Evolutionary conservation across 2,113 vertebrate species (phyloP).

Genomic region (Choloepus hoffmanni): DNA sequence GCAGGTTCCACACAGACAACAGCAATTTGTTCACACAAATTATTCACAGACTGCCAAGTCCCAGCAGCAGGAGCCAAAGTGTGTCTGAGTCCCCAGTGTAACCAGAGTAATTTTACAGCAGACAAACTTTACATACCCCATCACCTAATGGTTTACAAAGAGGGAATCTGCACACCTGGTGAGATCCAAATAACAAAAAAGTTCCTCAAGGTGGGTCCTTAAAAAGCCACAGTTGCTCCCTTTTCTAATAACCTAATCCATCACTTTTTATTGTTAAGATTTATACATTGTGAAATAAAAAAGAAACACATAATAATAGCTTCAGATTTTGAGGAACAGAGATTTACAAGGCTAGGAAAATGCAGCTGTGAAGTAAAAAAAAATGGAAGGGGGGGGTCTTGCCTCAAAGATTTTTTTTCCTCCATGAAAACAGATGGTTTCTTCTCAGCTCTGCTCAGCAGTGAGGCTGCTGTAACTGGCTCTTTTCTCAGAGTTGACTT

Average conservation of each 20-base stretch:
- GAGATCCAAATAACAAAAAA: not conserved
- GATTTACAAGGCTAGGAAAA: slow-evolving; percentile 46
- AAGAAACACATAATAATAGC: not conserved
- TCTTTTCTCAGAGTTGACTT: slow-evolving; percentile 73
- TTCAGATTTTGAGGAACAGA: slow-evolving; percentile 60
- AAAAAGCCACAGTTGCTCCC: slow-evolving; percentile 31
- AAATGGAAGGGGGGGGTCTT: not conserved
- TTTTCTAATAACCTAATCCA: slow-evolving; percentile 65
- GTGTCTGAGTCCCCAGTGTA: not conserved
- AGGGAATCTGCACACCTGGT: slow-evolving; percentile 16
- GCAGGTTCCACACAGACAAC: not conserved
- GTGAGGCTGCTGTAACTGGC: slow-evolving; percentile 68
- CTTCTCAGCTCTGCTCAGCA: slow-evolving; percentile 57
- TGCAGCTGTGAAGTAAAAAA: not conserved
- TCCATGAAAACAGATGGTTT: slow-evolving; percentile 64
- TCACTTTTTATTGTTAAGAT: slow-evolving; percentile 65
- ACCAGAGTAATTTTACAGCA: slow-evolving; percentile 53
- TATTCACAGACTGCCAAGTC: slow-evolving; percentile 27
- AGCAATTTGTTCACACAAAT: slow-evolving; percentile 12
- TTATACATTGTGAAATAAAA: slow-evolving; percentile 25
- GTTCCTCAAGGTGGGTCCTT: not conserved
- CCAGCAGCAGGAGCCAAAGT: not conserved
- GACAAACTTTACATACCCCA: slow-evolving; percentile 19
- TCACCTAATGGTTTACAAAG: slow-evolving; percentile 5
- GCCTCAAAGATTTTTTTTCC: slow-evolving; percentile 25